phyloP scores from a whole-genome alignment of 2,797 vertebrate species.

The Bovichtus diacanthus region DNA sequence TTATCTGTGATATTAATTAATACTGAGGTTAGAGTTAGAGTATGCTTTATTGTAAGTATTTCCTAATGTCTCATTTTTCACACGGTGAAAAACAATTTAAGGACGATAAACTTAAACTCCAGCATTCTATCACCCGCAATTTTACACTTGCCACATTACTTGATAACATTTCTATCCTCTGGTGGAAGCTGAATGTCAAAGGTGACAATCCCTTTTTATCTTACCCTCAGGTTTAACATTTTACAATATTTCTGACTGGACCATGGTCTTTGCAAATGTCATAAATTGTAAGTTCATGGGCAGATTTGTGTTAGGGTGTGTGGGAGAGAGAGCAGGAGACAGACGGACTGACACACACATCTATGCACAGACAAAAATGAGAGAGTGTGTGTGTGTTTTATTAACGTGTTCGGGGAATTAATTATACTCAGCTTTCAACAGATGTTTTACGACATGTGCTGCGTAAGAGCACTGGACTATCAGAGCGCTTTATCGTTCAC shows the following conservation, averaged over 20 bases:
- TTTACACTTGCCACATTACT: conserved; percentile 12
- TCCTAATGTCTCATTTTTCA: not conserved
- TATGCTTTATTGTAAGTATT: not conserved
- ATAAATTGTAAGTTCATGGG: conserved; percentile 14
- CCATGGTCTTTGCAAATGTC: conserved; percentile 39
- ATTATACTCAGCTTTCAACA: conserved; percentile 75
- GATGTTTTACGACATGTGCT: conserved; percentile 70
- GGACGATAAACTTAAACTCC: not conserved
- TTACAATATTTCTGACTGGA: not conserved
- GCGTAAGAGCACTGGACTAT: conserved; percentile 73
- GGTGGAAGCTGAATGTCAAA: conserved; percentile 7
- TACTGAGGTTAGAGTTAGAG: not conserved
- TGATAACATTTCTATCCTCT: conserved; percentile 11
- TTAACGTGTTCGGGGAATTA: conserved; percentile 63
- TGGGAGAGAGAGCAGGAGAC: conserved; percentile 6
- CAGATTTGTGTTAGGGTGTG: conserved; percentile 8
- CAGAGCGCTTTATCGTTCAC: conserved; percentile 74
- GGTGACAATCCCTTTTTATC: conserved; percentile 7
- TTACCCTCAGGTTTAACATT: conserved; percentile 15
- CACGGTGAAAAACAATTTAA: not conserved
- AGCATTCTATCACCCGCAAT: conserved; percentile 11
- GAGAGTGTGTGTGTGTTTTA: conserved; percentile 48
- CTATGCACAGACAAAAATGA: conserved; percentile 48
- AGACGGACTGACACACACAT: conserved; percentile 24
- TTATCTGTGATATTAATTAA: too few relatives aligned